phyloP scores from a whole-genome alignment of 1,140 invertebrate species.

The Trichonephila clavipes region DNA sequence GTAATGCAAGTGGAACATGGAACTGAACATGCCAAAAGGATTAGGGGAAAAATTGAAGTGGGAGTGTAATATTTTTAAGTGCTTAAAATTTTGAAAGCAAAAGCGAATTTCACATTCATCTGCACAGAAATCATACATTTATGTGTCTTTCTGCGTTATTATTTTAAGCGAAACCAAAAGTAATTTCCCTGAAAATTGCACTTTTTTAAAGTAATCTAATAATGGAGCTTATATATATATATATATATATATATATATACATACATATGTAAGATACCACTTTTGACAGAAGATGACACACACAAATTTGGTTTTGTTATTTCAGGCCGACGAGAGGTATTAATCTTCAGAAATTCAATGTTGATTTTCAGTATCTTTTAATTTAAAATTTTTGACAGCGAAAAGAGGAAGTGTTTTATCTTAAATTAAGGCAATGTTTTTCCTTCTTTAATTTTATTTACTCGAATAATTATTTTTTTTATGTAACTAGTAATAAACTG shows the following conservation, averaged over 20 bases:
- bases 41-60: neutral
- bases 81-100: neutral
- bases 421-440: neutral
- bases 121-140: neutral
- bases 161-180: slow-evolving; percentile 7
- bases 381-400: neutral
- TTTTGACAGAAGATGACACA: neutral
- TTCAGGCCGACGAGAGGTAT: neutral
- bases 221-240: neutral
- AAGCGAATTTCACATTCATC: neutral
- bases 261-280: neutral
- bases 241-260: no score
- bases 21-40: neutral
- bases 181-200: neutral
- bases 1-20: neutral
- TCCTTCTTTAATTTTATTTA: neutral
- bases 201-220: slow-evolving; percentile 5
- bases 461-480: no score
- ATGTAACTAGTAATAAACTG: no score
- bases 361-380: neutral
- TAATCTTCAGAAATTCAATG: neutral
- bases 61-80: neutral
- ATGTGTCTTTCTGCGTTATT: neutral
- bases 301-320: neutral
- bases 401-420: neutral